These are phyloP conservation scores for Rotaria magnacalcarata DNA, from an alignment of 2,888 invertebrate genomes.

Conservation along the genomic window DNA sequence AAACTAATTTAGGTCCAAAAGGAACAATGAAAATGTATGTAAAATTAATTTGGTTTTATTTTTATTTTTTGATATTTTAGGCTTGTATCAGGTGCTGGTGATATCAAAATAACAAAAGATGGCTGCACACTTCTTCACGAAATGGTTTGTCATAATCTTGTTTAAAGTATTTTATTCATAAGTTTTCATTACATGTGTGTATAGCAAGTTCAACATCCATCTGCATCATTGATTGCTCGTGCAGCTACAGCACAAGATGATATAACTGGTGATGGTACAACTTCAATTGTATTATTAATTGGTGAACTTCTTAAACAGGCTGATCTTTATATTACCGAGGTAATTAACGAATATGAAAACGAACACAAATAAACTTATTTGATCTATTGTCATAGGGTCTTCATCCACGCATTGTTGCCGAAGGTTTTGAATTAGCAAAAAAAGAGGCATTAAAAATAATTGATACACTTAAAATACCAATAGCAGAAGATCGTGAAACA, in stretches of 20 bases:
- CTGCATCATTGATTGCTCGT: conserved; percentile 91
- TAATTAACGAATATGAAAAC: neutral
- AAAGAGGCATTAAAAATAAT: conserved; percentile 71
- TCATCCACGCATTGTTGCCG: conserved; percentile 74
- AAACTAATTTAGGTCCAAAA: conserved; percentile 95
- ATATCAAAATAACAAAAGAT: conserved; percentile 98
- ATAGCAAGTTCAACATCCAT: conserved; percentile 91
- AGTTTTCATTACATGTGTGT: neutral
- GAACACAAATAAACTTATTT: too few relatives aligned
- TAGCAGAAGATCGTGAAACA: conserved; percentile 56
- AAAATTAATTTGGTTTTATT: neutral
- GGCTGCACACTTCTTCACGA: conserved; percentile 95
- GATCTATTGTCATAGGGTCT: conserved; percentile 57
- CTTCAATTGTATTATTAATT: conserved; percentile 93
- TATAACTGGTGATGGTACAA: conserved; percentile 95
- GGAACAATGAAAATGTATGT: conserved; percentile 98
- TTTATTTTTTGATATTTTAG: conserved; percentile 61
- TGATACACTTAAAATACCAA: conserved; percentile 47
- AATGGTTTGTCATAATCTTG: conserved; percentile 64
- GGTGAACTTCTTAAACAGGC: conserved; percentile 95
- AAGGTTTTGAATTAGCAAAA: conserved; percentile 88
- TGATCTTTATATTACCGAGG: conserved; percentile 81
- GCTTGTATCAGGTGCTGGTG: conserved; percentile 98
- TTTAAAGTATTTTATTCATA: too few relatives aligned
- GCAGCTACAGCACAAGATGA: conserved; percentile 99